phyloP scores from a whole-genome alignment of 2,797 vertebrate species.

The Gallinago nigripennis region DNA sequence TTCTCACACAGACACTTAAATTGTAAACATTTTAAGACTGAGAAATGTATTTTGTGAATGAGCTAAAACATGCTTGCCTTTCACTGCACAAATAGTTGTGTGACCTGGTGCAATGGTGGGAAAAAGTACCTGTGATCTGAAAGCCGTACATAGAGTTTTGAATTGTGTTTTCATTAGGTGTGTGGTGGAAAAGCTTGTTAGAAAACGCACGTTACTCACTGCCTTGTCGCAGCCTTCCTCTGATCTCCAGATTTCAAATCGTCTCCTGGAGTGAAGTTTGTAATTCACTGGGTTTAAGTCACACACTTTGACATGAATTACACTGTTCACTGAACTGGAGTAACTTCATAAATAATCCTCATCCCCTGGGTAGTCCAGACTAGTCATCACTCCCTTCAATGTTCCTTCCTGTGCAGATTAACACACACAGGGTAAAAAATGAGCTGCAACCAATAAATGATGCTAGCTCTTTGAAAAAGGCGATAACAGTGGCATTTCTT shows the following conservation, averaged over 20 bases:
- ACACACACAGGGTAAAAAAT: not conserved
- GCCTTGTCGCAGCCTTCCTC: not conserved
- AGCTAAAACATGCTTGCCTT: not conserved
- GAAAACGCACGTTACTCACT: not conserved
- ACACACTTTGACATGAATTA: conserved; percentile 31
- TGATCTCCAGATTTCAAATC: not conserved
- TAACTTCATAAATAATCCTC: conserved; percentile 43
- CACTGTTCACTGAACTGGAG: conserved; percentile 29
- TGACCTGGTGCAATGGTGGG: not conserved
- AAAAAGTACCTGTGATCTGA: not conserved
- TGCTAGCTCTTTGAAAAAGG: not conserved
- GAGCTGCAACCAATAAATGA: not conserved
- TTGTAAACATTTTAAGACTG: not conserved
- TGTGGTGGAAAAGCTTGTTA: not conserved
- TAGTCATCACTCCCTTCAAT: not conserved
- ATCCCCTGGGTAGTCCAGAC: not conserved
- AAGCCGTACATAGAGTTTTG: not conserved
- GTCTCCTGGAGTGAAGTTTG: not conserved
- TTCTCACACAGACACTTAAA: not conserved
- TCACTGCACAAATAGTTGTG: not conserved
- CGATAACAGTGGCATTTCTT: not conserved
- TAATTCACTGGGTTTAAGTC: conserved; percentile 11
- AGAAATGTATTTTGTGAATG: not conserved
- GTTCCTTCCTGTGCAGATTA: not conserved
- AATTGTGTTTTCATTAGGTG: not conserved